Evolutionary conservation across 1,140 invertebrate species (phyloP).

Genomic region (Penaeus chinensis): DNA sequence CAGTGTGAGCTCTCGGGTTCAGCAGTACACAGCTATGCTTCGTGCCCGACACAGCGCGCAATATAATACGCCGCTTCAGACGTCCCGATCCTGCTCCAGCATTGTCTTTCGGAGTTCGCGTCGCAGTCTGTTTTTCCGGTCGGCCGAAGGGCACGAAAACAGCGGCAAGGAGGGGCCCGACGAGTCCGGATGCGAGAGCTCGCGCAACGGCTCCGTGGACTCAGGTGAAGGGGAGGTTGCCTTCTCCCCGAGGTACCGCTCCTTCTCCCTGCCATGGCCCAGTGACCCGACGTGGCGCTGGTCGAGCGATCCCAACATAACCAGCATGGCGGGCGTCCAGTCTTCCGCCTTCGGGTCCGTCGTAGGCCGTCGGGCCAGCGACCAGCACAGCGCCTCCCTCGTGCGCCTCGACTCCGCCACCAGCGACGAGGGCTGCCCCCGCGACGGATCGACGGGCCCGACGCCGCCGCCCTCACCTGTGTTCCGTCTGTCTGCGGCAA

Average conservation of each 20-base stretch:
- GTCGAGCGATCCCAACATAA: slow-evolving; percentile 39
- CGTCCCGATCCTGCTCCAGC: slow-evolving; percentile 38
- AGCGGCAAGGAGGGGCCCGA: not conserved
- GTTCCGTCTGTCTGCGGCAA: slow-evolving; percentile 24
- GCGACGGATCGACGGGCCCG: slow-evolving; percentile 16
- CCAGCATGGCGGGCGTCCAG: not conserved
- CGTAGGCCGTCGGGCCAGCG: not conserved
- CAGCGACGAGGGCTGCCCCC: slow-evolving; percentile 47
- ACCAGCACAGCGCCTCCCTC: slow-evolving; percentile 29
- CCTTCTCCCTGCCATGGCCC: slow-evolving; percentile 43
- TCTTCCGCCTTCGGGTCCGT: not conserved
- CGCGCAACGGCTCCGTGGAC: slow-evolving; percentile 31
- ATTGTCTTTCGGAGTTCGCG: not conserved
- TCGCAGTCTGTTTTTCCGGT: not conserved
- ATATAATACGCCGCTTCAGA: not conserved
- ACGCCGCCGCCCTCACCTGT: slow-evolving; percentile 33
- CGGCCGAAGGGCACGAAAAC: not conserved
- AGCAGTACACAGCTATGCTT: slow-evolving; percentile 51
- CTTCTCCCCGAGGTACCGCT: not conserved
- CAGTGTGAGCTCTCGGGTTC: slow-evolving; percentile 30
- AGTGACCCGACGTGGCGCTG: slow-evolving; percentile 46
- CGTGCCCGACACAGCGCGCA: slow-evolving; percentile 16
- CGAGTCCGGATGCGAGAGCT: not conserved
- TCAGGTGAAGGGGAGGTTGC: slow-evolving; percentile 26
- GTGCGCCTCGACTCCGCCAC: slow-evolving; percentile 35